Conservation (phyloP, 2,797 vertebrate genomes). For the Neostethus bicornis region DNA sequence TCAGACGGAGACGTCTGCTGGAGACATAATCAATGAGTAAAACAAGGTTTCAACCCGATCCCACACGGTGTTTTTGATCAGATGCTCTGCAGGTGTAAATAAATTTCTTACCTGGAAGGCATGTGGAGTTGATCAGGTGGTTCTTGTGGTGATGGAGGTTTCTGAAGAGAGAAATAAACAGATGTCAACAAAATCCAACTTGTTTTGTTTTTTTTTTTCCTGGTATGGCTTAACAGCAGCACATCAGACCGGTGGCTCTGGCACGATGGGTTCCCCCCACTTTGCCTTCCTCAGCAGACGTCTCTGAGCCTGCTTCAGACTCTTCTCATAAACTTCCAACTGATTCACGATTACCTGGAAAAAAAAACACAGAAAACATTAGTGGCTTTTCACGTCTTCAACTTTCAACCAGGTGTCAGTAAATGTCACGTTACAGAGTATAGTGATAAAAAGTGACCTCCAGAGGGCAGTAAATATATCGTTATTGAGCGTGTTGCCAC, state of each 20-base stretch:
- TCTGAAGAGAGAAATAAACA: constrained; percentile 31
- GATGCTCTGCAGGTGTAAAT: too few relatives aligned
- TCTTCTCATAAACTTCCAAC: constrained; percentile 93
- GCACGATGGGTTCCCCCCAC: constrained; percentile 87
- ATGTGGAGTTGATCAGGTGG: not conserved
- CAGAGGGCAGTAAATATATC: too few relatives aligned
- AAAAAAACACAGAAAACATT: too few relatives aligned
- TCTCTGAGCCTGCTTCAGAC: constrained; percentile 89
- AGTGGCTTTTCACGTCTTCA: too few relatives aligned
- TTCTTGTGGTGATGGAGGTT: constrained; percentile 24
- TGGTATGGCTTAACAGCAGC: too few relatives aligned
- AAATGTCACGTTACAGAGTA: too few relatives aligned
- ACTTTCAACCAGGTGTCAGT: too few relatives aligned
- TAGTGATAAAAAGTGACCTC: too few relatives aligned
- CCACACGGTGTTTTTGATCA: too few relatives aligned
- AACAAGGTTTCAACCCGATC: not conserved
- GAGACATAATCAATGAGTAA: not conserved
- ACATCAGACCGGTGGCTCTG: constrained; percentile 58
- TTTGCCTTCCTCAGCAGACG: constrained; percentile 85
- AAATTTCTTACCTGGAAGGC: constrained; percentile 55
- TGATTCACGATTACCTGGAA: constrained; percentile 92
- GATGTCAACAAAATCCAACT: not conserved
- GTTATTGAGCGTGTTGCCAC: too few relatives aligned
- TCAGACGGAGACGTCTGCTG: constrained; percentile 46
- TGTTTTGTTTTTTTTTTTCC: too few relatives aligned